Base-by-base conservation (phyloP, 2,797 vertebrate genomes). In the Rhinella marina region DNA sequence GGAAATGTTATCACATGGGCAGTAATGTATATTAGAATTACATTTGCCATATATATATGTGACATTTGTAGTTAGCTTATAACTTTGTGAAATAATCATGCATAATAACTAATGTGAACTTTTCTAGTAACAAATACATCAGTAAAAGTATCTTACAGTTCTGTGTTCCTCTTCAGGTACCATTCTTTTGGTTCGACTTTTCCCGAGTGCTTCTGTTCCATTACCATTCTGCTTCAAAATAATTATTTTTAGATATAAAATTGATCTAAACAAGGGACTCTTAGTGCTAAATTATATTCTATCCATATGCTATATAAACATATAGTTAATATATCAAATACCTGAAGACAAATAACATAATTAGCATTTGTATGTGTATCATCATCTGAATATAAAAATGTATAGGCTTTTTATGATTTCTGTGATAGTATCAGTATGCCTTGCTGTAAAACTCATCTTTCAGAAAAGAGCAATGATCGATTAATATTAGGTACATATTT, bases 131-230 rank as follows among this genome's bases (percentile, higher is more conserved):
- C 6, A 16, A n/a, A 25, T 73, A 66, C 41, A 27, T 11, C 4
- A 41, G 41, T 41, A 50, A 25, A 13, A 85, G 3, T 7, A 29
- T 16, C 70, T 90, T 21, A 59, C 8, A 0, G 0, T 0, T 0
- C 12, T 48, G 16, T 0, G 81, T 13, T 57, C 7, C 0, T 1
- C 82, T 3, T 89, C 0, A 0, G 76, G 19, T 23, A 70, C 41
- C 29, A 80, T 92, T 77, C 93, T 91, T 87, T 85, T 86, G 77
- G 90, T 61, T 87, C 92, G 56, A 23, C 56, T 0, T 0, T 0
- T 70, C 32, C 61, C 61, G 0, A 57, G 78, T 32, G 86, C 17
- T 0, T 5, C 5, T 7, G 89, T 84, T 7, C 70, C 25, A 0
- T 11, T 75, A 0, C 61, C 85, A 59, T 90, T 92, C 92, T 93